Evolutionary conservation across 2,888 invertebrate genomes (phyloP), one percentile per base, ranked within the genome.

Genomic region (Brassicogethes aeneus): DNA sequence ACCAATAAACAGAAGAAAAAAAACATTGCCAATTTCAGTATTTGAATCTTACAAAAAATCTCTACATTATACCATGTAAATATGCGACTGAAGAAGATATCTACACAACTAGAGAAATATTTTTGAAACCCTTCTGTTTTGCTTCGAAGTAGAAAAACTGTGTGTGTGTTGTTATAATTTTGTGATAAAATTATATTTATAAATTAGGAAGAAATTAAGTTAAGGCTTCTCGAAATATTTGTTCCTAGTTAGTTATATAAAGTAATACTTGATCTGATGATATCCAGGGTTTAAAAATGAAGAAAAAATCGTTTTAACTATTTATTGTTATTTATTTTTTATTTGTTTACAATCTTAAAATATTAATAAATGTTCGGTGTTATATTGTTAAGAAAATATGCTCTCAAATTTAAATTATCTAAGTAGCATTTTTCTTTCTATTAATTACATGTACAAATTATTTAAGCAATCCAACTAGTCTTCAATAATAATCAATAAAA

Each of bases 1-100:
- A 76, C 70, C 78, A 71, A 70, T 70, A 57, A 76, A 32, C 23
- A 5, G 5, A 23, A 23, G 10, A 10, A 23, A 36, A 12, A 37
- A 10, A 23, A 32, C 3, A 7, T 23, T 23, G 23, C 23, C 23
- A 23, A 23, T 23, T 5, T n/a, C 5, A 23, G 23, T 23, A 23
- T 23, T 23, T 23, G 23, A 23, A 23, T 23, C 5, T 23, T 5
- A 10, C 23, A 7, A 10, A 10, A 23, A 23, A 23, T n/a, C 23
- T 23, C 5, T 23, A 23, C n/a, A n/a, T n/a, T n/a, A 23, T 10
- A 7, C 23, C 10, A 5, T 23, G 23, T 23, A 23, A 23, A 23
- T 23, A 23, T 23, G 23, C 23, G 23, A 23, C 23, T 23, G 23
- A 23, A 10, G 23, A 7, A 23, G 10, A 23, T 10, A 23, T 23